Percentiles rank a stretch among this genome's conserved stretches.
These are phyloP conservation scores for Tragelaphus scriptus DNA, from an alignment of 2,113 vertebrate genomes.

Conservation along the genomic window DNA sequence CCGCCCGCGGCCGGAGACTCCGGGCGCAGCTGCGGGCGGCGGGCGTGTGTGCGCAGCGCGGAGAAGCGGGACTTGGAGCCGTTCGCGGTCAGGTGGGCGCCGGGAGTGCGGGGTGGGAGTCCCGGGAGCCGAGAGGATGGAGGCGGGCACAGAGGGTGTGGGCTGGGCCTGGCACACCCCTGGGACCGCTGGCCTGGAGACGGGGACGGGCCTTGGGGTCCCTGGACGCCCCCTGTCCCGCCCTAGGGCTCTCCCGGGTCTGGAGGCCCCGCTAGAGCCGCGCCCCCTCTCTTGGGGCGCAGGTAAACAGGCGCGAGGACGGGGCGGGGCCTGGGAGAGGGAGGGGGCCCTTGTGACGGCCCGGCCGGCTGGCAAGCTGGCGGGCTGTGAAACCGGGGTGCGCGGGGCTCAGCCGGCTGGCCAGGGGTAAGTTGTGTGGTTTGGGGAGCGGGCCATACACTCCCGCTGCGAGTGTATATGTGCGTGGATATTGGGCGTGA, in stretches of 20 bases:
- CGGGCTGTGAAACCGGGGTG: neutral
- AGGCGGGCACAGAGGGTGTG: neutral
- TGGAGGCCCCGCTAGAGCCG: neutral
- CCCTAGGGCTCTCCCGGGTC: neutral
- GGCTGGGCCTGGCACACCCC: neutral
- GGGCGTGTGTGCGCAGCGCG: neutral
- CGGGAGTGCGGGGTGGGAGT: neutral
- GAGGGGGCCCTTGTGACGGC: neutral
- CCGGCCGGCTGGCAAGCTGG: neutral
- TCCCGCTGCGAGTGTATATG: neutral
- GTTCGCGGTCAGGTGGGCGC: neutral
- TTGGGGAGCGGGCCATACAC: neutral
- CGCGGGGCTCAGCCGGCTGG: accelerated
- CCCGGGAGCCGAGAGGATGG: neutral
- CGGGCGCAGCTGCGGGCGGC: neutral
- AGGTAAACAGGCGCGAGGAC: slow-evolving; percentile 51
- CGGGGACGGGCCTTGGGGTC: neutral
- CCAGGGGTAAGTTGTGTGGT: neutral
- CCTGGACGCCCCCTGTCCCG: neutral
- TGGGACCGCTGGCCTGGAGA: neutral
- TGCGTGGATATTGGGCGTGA: neutral
- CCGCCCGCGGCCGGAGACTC: neutral
- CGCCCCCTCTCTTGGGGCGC: neutral
- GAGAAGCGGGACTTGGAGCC: neutral
- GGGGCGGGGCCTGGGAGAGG: slow-evolving; percentile 29